Percentiles rank a stretch among this genome's conserved stretches.
Evolutionary conservation across 2,113 vertebrate genomes (phyloP).

Genomic region (Emydura subglobosa): DNA sequence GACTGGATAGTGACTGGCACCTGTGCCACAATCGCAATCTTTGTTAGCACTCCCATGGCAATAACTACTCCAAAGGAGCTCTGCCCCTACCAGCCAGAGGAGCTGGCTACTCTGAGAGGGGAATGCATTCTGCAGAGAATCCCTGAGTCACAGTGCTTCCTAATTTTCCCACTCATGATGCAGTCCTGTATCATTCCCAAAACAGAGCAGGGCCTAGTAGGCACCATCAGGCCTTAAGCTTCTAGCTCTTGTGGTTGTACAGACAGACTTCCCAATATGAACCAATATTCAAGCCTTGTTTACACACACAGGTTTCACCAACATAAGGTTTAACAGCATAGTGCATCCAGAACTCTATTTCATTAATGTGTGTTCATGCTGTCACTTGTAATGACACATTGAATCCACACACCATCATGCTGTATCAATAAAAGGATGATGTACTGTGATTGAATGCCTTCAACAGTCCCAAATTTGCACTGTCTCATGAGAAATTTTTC

Average conservation of each 20-base stretch:
- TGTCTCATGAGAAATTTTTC: not conserved
- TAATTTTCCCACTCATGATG: not conserved
- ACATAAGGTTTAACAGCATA: not conserved
- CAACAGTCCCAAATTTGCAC: not conserved
- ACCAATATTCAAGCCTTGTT: not conserved
- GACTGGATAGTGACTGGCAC: not conserved
- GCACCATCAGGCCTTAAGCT: fast-evolving
- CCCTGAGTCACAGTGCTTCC: not conserved
- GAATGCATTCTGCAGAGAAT: not conserved
- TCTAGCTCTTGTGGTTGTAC: not conserved
- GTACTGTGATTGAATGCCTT: not conserved
- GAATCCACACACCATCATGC: not conserved
- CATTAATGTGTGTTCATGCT: not conserved
- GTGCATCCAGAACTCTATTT: not conserved
- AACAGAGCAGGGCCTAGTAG: not conserved
- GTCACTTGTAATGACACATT: not conserved
- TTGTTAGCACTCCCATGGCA: not conserved
- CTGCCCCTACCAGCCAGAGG: not conserved
- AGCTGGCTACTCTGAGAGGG: not conserved
- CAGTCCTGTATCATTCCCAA: not conserved
- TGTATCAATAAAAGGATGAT: fast-evolving
- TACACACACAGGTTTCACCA: not conserved
- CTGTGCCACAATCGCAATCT: not conserved
- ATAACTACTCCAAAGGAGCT: not conserved
- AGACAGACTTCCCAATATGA: not conserved